These are phyloP conservation scores for Mionectes macconnelli DNA, from an alignment of 2,113 vertebrate species.

Conservation along the genomic window DNA sequence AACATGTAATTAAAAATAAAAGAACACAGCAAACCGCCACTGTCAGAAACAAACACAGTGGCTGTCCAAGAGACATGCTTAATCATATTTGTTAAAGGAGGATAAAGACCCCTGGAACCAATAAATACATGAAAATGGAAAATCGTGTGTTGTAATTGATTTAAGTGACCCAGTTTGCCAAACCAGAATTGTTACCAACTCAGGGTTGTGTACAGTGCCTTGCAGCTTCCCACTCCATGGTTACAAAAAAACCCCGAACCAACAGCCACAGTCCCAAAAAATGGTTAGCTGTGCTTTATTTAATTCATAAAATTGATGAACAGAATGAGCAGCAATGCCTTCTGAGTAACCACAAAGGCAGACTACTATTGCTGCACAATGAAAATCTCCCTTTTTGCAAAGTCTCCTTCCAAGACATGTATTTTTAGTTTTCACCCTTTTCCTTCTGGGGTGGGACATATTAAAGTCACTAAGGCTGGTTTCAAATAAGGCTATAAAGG, in stretches of 20 bases:
- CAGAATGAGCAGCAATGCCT: neutral
- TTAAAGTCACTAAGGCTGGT: neutral
- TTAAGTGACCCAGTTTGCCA: neutral
- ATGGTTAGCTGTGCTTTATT: neutral
- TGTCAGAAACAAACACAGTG: neutral
- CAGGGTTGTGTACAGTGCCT: neutral
- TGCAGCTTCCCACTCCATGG: neutral
- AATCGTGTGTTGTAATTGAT: too few species aligned
- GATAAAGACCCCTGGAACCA: neutral
- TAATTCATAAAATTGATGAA: neutral
- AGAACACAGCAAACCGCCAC: neutral
- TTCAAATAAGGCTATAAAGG: neutral
- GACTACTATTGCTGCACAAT: neutral
- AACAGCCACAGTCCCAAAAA: neutral
- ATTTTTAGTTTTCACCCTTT: neutral
- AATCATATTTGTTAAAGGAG: neutral
- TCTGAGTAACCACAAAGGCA: neutral
- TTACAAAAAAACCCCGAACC: neutral
- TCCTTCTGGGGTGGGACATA: neutral
- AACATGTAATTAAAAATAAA: neutral
- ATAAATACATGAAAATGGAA: too few species aligned
- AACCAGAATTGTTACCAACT: neutral
- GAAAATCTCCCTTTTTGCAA: neutral
- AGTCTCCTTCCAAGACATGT: neutral
- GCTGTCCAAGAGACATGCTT: neutral